phyloP scores from a whole-genome alignment of 37 sponge, comb jelly and placozoan species.

The Ephydatia muelleri region DNA sequence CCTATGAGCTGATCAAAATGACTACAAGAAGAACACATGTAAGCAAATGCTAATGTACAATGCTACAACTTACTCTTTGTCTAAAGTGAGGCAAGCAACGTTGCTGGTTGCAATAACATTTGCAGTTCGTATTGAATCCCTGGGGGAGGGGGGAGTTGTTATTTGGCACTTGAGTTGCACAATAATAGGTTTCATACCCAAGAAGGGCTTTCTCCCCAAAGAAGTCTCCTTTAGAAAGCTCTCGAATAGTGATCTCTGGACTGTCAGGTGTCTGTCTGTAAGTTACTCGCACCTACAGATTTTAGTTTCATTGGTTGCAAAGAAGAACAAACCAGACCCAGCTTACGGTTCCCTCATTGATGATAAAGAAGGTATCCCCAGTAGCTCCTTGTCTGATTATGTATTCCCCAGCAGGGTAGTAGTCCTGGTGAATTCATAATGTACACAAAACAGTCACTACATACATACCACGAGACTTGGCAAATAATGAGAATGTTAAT shows the following conservation, averaged over 20 bases:
- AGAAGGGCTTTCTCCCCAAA: constrained; percentile 97
- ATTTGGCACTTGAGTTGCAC: neutral
- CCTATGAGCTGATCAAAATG: constrained; percentile 75
- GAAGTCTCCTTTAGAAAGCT: constrained; percentile 73
- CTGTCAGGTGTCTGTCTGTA: constrained; percentile 50
- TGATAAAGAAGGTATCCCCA: constrained; percentile 98
- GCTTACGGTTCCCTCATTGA: constrained; percentile 87
- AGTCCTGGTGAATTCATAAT: constrained; percentile 58
- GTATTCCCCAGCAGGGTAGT: constrained; percentile 87
- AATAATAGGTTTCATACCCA: constrained; percentile 52
- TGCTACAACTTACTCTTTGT: constrained; percentile 76
- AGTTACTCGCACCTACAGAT: constrained; percentile 68
- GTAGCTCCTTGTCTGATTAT: constrained; percentile 90
- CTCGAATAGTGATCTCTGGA: constrained; percentile 76
- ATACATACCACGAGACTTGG: neutral
- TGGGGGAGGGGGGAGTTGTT: constrained; percentile 24
- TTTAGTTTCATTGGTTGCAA: neutral
- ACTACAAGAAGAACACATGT: constrained; percentile 19
- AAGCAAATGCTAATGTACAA: neutral
- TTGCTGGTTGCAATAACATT: constrained; percentile 85
- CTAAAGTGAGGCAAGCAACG: constrained; percentile 87
- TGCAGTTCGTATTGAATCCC: constrained; percentile 87
- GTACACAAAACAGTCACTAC: neutral
- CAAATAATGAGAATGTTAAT: neutral
- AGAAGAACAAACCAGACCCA: neutral